Percentiles rank a stretch among this genome's conserved stretches.
phyloP scores from a whole-genome alignment of 2,888 invertebrate species.

The Latheticus oryzae region DNA sequence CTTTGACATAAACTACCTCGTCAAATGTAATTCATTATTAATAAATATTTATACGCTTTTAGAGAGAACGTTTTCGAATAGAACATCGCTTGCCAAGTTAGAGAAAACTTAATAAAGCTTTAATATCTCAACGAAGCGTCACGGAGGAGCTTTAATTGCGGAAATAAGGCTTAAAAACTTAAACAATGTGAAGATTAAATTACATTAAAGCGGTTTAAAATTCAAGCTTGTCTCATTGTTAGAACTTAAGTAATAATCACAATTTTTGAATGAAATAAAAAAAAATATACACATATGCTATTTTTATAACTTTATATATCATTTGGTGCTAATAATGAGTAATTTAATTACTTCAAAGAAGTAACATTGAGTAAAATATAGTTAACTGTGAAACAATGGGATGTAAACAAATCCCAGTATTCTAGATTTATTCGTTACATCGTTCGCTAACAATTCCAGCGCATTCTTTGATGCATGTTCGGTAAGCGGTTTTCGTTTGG shows the following conservation, averaged over 20 bases:
- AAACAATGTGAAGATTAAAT: slow-evolving; percentile 60
- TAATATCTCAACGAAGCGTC: slow-evolving; percentile 50
- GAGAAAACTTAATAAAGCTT: slow-evolving; percentile 59
- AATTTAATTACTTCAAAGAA: slow-evolving; percentile 29
- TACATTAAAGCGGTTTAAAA: slow-evolving; percentile 43
- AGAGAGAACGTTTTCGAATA: too few relatives aligned
- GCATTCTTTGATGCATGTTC: slow-evolving; percentile 57
- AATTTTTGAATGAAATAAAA: too few relatives aligned
- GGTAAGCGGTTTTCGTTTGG: slow-evolving; percentile 53
- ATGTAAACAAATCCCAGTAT: slow-evolving; percentile 57
- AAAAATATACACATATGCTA: too few relatives aligned
- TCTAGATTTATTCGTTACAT: slow-evolving; percentile 58
- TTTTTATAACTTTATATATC: too few relatives aligned
- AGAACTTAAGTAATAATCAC: slow-evolving; percentile 3
- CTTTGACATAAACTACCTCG: too few relatives aligned
- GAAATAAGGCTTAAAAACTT: slow-evolving; percentile 62
- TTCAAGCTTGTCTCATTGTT: slow-evolving; percentile 35
- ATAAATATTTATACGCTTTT: slow-evolving; percentile 32
- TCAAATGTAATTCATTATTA: slow-evolving; percentile 24
- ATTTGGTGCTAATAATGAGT: slow-evolving; percentile 20
- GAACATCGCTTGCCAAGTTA: slow-evolving; percentile 45
- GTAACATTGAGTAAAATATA: slow-evolving; percentile 39
- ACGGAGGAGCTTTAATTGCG: slow-evolving; percentile 60
- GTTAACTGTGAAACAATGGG: slow-evolving; percentile 54
- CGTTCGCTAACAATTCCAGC: slow-evolving; percentile 54